A percentile compares a stretch with the other conserved stretches of the same genome.
These are phyloP conservation scores for Oikopleura vanhoeffeni DNA, from an alignment of 23 tunicate genomes.

Conservation along the genomic window DNA sequence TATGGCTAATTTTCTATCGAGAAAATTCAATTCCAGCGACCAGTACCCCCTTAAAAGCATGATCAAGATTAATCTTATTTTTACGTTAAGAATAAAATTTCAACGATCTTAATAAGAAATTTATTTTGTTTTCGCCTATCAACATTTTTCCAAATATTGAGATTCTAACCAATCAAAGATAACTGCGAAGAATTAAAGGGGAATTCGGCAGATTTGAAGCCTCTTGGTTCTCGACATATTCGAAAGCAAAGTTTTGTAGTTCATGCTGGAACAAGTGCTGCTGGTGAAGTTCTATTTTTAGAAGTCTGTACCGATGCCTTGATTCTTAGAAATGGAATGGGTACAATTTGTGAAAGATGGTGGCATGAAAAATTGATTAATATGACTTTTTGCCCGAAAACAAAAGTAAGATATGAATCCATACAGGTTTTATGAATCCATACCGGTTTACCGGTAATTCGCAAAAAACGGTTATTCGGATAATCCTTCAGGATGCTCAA, in stretches of 20 bases:
- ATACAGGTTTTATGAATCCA: too few relatives aligned
- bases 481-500: too few relatives aligned
- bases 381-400: slow-evolving; percentile 99
- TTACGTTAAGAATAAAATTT: too few relatives aligned
- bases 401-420: slow-evolving; percentile 23
- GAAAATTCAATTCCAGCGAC: too few relatives aligned
- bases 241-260: slow-evolving; percentile 92
- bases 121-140: neutral
- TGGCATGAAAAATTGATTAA: slow-evolving; percentile 97
- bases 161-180: slow-evolving; percentile 19
- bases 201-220: slow-evolving; percentile 58
- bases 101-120: too few relatives aligned
- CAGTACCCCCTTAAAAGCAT: too few relatives aligned
- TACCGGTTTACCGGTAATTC: too few relatives aligned
- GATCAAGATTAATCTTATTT: too few relatives aligned
- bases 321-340: slow-evolving; percentile 76
- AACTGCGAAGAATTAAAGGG: slow-evolving; percentile 26
- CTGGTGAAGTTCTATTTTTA: slow-evolving; percentile 71
- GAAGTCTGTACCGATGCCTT: slow-evolving; percentile 96
- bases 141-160: neutral
- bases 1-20: too few relatives aligned
- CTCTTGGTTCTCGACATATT: slow-evolving; percentile 92
- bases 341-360: slow-evolving; percentile 92
- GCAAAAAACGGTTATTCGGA: too few relatives aligned
- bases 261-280: slow-evolving; percentile 77